Conservation (phyloP, 1,140 invertebrate species). For the Sesamia nonagrioides region DNA sequence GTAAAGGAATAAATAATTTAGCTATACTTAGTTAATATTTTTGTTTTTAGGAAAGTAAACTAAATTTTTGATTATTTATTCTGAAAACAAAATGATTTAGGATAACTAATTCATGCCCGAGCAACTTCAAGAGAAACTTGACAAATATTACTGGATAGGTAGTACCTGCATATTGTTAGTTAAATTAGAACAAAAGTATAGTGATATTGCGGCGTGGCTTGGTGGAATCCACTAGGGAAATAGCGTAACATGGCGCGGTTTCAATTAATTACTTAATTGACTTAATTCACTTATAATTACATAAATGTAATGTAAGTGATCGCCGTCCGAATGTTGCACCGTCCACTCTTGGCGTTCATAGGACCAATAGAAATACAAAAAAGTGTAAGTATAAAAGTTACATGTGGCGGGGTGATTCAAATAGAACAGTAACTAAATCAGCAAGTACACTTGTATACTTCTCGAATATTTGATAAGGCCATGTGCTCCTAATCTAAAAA, state of each 20-base stretch:
- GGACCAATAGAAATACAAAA: neutral
- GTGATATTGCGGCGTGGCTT: neutral
- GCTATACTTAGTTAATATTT: too few relatives aligned
- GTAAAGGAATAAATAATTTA: too few relatives aligned
- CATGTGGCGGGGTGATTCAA: neutral
- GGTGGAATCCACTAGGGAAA: conserved; percentile 7
- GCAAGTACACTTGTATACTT: neutral
- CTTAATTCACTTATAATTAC: conserved; percentile 43
- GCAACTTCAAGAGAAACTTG: too few relatives aligned
- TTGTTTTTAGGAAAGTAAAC: too few relatives aligned
- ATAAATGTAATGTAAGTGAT: conserved; percentile 39
- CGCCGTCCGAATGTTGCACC: conserved; percentile 10
- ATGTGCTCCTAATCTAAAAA: conserved; percentile 23
- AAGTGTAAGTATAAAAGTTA: neutral
- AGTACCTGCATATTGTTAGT: neutral
- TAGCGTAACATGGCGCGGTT: conserved; percentile 1
- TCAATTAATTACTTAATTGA: conserved; percentile 45
- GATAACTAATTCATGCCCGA: too few relatives aligned
- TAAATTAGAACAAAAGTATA: too few relatives aligned
- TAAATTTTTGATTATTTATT: too few relatives aligned
- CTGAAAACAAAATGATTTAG: too few relatives aligned
- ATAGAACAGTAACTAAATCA: neutral
- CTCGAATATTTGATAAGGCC: conserved; percentile 1
- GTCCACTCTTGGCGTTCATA: neutral
- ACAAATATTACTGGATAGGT: too few relatives aligned